Base-by-base conservation (phyloP, 2,888 invertebrate genomes). In the Helobdella robusta region DNA sequence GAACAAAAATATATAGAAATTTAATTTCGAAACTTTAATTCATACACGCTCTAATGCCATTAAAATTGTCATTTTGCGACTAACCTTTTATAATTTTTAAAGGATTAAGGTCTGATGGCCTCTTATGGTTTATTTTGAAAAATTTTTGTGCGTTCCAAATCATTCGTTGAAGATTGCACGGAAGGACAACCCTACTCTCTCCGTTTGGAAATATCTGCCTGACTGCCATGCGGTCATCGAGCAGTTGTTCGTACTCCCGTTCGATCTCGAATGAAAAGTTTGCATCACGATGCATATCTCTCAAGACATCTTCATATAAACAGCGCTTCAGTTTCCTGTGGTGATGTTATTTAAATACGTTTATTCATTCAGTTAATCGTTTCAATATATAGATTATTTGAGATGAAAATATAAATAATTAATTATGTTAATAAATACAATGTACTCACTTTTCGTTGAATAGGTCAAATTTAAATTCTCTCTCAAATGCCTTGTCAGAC, bases 111-210 rank as follows among this genome's bases (percentile, higher is more conserved):
- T 97, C 93, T 0, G 93, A 92, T 0, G 91, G 91, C 71, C 88
- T 86, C 68, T 94, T 84, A 75, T 89, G 89, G 77, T 98, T 94
- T 67, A 99, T 95, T 76, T 94, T 92, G 84, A 99, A 99, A 77
- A 97, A 97, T 79, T 99, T 99, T 81, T 98, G 97, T 0, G 95
- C 98, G 81, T 99, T 99, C 95, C 97, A 97, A 74, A 99, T 97
- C 89, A 99, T 91, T 73, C 98, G 85, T 76, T 92, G 90, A 69
- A 99, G 84, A 80, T 99, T 99, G 78, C 98, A 98, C 0, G 98
- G 98, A 73, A 98, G 78, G 74, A 97, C 97, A 64, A 98, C 91
- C 80, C 92, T 93, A 6, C 89, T 90, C 79, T 95, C 93, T 15
- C 95, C 95, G 72, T 89, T 91, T 0, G 97, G 94, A 82, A 98